Conservation (phyloP, 2,797 vertebrate genomes). For the Acipenser ruthenus region DNA sequence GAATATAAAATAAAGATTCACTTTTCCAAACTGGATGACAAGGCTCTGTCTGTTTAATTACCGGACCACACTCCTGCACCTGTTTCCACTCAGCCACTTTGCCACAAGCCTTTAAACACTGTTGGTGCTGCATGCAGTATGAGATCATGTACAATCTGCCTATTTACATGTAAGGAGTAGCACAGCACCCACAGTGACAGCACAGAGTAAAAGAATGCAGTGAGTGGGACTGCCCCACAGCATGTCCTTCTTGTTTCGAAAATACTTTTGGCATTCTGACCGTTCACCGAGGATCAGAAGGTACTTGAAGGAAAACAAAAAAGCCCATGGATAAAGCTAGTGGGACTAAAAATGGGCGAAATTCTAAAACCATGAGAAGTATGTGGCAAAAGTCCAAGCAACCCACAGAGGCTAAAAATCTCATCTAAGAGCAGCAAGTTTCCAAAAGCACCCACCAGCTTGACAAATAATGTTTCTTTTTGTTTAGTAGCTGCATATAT, state of each 20-base stretch:
- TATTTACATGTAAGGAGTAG: not conserved
- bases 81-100: too few species aligned
- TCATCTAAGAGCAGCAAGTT: conserved; percentile 43
- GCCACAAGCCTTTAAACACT: too few species aligned
- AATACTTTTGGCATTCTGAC: conserved; percentile 28
- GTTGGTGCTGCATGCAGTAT: not conserved
- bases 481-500: conserved; percentile 54
- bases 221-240: conserved; percentile 60
- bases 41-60: too few species aligned
- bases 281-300: conserved; percentile 33
- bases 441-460: conserved; percentile 63
- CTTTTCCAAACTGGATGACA: too few species aligned
- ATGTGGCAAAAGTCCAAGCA: conserved; percentile 65
- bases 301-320: conserved; percentile 61
- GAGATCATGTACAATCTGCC: conserved; percentile 2
- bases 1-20: too few species aligned
- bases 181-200: conserved; percentile 30
- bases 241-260: conserved; percentile 42
- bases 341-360: conserved; percentile 76
- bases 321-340: conserved; percentile 49
- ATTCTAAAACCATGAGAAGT: conserved; percentile 69
- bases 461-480: conserved; percentile 56
- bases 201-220: conserved; percentile 56
- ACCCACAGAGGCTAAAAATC: conserved; percentile 49
- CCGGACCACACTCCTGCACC: too few species aligned